phyloP scores from a whole-genome alignment of 2,888 invertebrate species.

The Adela reaumurella region DNA sequence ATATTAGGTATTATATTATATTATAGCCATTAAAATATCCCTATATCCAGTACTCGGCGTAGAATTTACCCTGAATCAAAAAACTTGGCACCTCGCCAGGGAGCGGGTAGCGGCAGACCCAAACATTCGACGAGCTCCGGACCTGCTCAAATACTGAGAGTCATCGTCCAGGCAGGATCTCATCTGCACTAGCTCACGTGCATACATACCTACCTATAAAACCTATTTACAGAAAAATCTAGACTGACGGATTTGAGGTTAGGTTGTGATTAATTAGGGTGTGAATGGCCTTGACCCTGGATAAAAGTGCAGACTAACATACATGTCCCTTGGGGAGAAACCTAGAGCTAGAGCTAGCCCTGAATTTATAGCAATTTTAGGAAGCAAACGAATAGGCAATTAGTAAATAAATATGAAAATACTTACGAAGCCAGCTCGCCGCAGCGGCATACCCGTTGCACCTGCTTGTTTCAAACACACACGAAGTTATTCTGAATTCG shows the following conservation, averaged over 20 bases:
- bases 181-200: too few species aligned
- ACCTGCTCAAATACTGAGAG: neutral
- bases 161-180: neutral
- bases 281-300: too few species aligned
- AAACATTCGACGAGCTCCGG: neutral
- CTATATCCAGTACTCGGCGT: neutral
- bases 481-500: too few species aligned
- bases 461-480: too few species aligned
- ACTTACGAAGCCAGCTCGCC: slow-evolving; percentile 46
- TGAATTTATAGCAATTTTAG: neutral
- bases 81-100: neutral
- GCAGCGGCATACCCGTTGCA: slow-evolving; percentile 29
- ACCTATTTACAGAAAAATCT: neutral
- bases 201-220: neutral
- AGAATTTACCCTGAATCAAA: neutral
- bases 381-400: neutral
- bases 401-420: slow-evolving; percentile 8
- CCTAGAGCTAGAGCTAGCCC: neutral
- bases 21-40: neutral
- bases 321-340: too few species aligned
- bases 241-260: neutral
- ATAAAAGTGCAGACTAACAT: too few species aligned
- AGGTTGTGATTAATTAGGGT: too few species aligned
- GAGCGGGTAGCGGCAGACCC: neutral
- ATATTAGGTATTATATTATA: neutral